These are phyloP conservation scores for Nipponacmea schrenckii DNA, from an alignment of 2,888 invertebrate species.

Conservation along the genomic window DNA sequence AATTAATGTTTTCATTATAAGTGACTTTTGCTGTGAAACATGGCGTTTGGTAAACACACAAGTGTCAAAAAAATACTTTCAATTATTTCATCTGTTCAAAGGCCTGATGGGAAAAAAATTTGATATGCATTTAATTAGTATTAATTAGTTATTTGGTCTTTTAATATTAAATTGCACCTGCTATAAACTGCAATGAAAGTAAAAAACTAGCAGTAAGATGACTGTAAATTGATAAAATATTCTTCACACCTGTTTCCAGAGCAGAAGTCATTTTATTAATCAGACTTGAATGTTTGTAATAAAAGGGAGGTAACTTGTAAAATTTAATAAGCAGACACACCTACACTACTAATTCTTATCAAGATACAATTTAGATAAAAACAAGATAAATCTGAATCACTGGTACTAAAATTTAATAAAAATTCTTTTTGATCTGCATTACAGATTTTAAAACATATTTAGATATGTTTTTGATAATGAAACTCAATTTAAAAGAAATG, in stretches of 20 bases:
- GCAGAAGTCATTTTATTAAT: not conserved
- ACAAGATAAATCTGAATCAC: too few species aligned
- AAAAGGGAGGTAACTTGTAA: conserved; percentile 4
- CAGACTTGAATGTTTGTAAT: not conserved
- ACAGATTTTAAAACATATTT: too few species aligned
- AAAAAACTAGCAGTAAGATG: too few species aligned
- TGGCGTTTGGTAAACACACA: not conserved
- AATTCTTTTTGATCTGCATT: too few species aligned
- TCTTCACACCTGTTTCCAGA: not conserved
- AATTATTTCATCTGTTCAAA: conserved; percentile 2
- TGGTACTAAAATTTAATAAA: too few species aligned
- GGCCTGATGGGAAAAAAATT: not conserved
- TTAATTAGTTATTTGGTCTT: not conserved
- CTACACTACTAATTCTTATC: not conserved
- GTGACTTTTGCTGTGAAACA: not conserved
- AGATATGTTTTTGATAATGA: too few species aligned
- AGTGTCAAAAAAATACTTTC: conserved; percentile 4
- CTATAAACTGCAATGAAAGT: too few species aligned
- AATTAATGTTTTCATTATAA: not conserved
- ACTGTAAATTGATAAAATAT: not conserved
- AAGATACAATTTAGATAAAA: too few species aligned
- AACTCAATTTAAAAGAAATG: too few species aligned
- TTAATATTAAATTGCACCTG: not conserved
- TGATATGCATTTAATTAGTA: not conserved
- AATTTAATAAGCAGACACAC: conserved; percentile 5